phyloP scores from a whole-genome alignment of 2,888 invertebrate species.

The Megamerina dolium region DNA sequence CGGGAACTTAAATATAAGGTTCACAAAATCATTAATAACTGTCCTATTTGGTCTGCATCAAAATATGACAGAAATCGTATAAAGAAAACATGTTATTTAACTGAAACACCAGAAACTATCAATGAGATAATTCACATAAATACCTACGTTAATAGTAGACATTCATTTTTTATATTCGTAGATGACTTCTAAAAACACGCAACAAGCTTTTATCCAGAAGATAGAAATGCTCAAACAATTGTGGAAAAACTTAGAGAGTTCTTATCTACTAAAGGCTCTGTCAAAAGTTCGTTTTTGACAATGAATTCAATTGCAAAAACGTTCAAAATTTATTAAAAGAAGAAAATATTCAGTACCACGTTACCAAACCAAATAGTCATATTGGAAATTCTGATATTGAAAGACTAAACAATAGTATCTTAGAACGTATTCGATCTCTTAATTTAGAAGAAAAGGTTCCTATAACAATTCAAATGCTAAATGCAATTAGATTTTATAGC shows the following conservation, averaged over 20 bases:
- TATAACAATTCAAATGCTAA: background rate
- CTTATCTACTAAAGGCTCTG: background rate
- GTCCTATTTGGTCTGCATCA: conserved; percentile 5
- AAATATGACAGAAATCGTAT: conserved; percentile 6
- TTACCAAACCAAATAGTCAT: conserved; percentile 15
- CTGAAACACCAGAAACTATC: conserved; percentile 9
- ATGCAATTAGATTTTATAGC: conserved; percentile 10
- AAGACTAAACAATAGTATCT: conserved; percentile 12
- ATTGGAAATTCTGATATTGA: conserved; percentile 12
- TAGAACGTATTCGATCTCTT: conserved; percentile 6
- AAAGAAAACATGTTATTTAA: conserved; percentile 1
- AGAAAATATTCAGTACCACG: conserved; percentile 12
- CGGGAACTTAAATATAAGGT: conserved; percentile 14
- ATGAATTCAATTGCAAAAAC: conserved; percentile 5
- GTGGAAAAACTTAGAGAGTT: background rate
- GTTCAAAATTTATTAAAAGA: conserved; percentile 5
- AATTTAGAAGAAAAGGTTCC: background rate
- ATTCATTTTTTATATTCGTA: no score
- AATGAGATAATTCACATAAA: conserved; percentile 13
- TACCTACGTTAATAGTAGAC: conserved; percentile 4
- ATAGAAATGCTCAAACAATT: conserved; percentile 12
- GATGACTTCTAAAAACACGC: conserved; percentile 22
- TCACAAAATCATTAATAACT: conserved; percentile 19
- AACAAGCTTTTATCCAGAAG: conserved; percentile 17
- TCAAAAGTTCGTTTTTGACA: background rate